These are phyloP conservation scores for Dicerorhinus sumatrensis DNA, from an alignment of 2,113 vertebrate genomes.

Conservation along the genomic window DNA sequence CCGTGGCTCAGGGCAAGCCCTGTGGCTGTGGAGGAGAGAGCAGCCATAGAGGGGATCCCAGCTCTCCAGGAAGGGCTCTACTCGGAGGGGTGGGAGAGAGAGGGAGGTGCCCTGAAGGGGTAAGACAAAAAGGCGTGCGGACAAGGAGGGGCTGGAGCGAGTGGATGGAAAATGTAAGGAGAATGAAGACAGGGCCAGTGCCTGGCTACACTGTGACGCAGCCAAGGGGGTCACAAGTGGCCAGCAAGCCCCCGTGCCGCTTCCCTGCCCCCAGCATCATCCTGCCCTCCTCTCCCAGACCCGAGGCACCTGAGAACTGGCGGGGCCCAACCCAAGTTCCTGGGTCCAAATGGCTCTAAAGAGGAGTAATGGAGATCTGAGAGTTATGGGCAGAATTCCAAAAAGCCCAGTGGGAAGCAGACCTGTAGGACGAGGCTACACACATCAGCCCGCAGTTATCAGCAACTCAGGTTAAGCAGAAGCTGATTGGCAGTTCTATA, in stretches of 20 bases:
- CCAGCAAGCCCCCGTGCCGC: neutral
- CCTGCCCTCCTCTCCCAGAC: neutral
- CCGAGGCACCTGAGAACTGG: neutral
- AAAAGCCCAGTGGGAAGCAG: neutral
- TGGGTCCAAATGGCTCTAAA: neutral
- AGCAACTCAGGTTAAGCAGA: neutral
- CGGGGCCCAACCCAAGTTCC: neutral
- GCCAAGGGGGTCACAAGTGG: neutral
- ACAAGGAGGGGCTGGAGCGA: neutral
- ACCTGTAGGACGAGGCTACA: neutral
- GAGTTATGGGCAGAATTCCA: neutral
- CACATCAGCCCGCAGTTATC: neutral
- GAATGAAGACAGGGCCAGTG: too few species aligned
- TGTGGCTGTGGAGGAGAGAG: neutral
- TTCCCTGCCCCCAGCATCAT: neutral
- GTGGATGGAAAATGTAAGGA: neutral
- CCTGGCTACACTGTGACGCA: accelerated
- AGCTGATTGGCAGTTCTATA: neutral
- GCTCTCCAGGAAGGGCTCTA: neutral
- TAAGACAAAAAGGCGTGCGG: neutral
- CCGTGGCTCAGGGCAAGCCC: neutral
- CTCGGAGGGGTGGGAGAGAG: accelerated
- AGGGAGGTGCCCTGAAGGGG: neutral
- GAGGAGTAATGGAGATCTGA: neutral
- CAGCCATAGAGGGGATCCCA: accelerated